Base-by-base conservation (phyloP, 2,888 invertebrate species). In the Spisula solida region DNA sequence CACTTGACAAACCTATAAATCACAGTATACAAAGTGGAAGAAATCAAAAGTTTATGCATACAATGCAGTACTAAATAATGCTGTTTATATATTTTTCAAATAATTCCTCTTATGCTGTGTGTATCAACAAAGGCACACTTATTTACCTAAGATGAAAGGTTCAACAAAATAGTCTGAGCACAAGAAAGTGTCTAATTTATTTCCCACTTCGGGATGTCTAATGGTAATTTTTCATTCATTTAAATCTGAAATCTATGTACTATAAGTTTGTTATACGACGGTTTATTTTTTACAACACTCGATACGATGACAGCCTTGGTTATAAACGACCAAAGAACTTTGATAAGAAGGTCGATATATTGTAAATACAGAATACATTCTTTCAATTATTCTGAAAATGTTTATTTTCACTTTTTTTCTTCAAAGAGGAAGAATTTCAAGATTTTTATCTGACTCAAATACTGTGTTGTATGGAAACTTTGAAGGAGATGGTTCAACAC, bases 211-310 rank as follows among this genome's bases (percentile, higher is more conserved):
- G 18, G 18, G 4, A 41, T 29, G 25, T 83, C n/a, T 83, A 66
- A 70, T 25, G 83, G 29, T 83, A 83, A 83, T 83, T 41, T 82
- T 82, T 41, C 70, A 83, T 83, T 70, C 83, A 83, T 29, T 55
- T 41, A 16, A 20, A 41, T 82, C 34, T n/a, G n/a, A 70, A 34
- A 29, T 66, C 70, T 70, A 47, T 48, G 70, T 31, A 34, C 20
- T 70, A 16, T 31, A 16, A 31, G 70, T 70, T 12, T 70, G 12
- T 12, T 70, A 29, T 70, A 12, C 70, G 70, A 70, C 31, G 16
- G 29, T 31, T 70, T 70, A 29, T 14, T 70, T 70, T 70, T 70
- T 70, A 31, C 70, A 29, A 31, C 70, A 31, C 29, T 70, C 70
- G 29, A 31, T 29, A 70, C 12, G 10, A 31, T 14, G 70, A 70